Percentiles rank a stretch among this genome's conserved stretches.
Evolutionary conservation across 2,888 invertebrate species (phyloP).

Genomic region (Nematopogon swammerdamellus): DNA sequence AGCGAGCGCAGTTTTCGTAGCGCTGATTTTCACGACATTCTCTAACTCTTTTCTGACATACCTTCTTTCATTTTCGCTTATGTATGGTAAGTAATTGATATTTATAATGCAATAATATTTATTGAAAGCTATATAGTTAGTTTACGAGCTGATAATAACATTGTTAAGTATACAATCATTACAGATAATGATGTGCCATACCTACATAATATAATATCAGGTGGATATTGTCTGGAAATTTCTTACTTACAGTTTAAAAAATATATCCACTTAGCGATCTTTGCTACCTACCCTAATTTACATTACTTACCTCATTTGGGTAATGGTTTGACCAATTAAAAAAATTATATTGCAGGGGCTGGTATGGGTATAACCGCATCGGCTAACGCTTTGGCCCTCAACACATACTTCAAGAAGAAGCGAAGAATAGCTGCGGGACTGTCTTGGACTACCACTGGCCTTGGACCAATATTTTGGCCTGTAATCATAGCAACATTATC

Average conservation of each 20-base stretch:
- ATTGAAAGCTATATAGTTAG: neutral
- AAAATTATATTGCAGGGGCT: slow-evolving; percentile 57
- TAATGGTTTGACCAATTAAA: too few species aligned
- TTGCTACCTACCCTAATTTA: too few species aligned
- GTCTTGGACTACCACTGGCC: slow-evolving; percentile 67
- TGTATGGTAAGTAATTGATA: slow-evolving; percentile 59
- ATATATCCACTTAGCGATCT: too few species aligned
- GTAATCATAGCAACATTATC: slow-evolving; percentile 65
- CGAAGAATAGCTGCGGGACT: slow-evolving; percentile 68
- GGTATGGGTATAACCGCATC: slow-evolving; percentile 66
- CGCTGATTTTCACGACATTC: slow-evolving; percentile 59
- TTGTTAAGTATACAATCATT: too few species aligned
- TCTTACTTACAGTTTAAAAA: too few species aligned
- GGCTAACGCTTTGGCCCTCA: slow-evolving; percentile 67
- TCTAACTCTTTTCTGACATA: slow-evolving; percentile 62
- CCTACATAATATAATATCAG: too few species aligned
- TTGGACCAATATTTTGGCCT: slow-evolving; percentile 72
- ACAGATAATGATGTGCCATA: too few species aligned
- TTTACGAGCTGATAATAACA: neutral
- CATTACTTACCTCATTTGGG: too few species aligned
- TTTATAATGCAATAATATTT: neutral
- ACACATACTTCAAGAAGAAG: slow-evolving; percentile 69
- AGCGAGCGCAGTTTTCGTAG: slow-evolving; percentile 54
- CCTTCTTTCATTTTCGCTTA: slow-evolving; percentile 61
- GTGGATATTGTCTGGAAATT: too few species aligned